Conservation (phyloP, 2,113 vertebrate species). For the Scalopus aquaticus region DNA sequence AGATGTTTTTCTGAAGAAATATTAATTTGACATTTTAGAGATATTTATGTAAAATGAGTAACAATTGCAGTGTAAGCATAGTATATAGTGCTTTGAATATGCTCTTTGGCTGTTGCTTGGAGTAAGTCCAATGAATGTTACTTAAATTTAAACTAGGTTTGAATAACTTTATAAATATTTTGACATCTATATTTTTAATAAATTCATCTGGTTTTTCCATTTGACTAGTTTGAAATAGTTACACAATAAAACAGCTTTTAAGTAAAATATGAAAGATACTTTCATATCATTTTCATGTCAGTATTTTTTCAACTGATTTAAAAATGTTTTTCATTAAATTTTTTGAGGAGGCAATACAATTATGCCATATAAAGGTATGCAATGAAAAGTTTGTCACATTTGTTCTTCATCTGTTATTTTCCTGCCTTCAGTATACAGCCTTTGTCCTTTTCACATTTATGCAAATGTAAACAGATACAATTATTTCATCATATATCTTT, state of each 20-base stretch:
- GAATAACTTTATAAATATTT: slow-evolving; percentile 38
- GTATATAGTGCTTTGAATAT: neutral
- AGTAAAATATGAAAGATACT: neutral
- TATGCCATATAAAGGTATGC: neutral
- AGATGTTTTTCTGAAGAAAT: slow-evolving; percentile 31
- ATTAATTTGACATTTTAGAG: slow-evolving; percentile 19
- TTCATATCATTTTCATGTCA: neutral
- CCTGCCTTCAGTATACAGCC: neutral
- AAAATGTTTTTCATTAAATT: neutral
- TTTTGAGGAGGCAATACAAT: neutral
- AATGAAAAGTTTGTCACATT: neutral
- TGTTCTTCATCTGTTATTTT: neutral
- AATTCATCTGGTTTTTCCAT: neutral
- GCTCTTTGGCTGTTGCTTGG: neutral
- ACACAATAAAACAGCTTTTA: neutral
- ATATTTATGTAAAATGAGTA: neutral
- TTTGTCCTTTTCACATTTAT: slow-evolving; percentile 26
- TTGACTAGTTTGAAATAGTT: neutral
- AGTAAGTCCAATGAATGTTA: neutral
- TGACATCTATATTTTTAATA: slow-evolving; percentile 11
- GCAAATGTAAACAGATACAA: neutral
- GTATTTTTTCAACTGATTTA: neutral
- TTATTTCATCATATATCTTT: neutral
- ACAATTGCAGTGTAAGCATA: neutral
- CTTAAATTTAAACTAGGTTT: neutral